These are phyloP conservation scores for Acanthiza pusilla DNA, from an alignment of 2,797 vertebrate species.

Conservation along the genomic window DNA sequence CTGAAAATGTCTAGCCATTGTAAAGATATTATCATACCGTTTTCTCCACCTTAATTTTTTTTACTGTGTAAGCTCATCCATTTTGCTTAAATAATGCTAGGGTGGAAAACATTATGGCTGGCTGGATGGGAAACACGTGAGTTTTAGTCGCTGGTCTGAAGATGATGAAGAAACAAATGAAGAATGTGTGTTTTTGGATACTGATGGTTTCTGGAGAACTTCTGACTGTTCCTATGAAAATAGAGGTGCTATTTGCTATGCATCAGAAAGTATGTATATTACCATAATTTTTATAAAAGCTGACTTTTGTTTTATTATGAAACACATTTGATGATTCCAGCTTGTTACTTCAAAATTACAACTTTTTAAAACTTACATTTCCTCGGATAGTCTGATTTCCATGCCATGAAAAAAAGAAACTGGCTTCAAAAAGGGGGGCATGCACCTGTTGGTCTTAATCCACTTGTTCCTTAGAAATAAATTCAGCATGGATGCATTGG, in stretches of 20 bases:
- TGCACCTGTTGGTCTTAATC: neutral
- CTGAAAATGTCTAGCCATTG: neutral
- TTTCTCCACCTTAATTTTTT: neutral
- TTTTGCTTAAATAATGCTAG: constrained; percentile 64
- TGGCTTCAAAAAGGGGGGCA: neutral
- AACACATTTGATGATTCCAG: neutral
- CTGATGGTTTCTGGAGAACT: constrained; percentile 92
- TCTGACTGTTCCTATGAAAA: constrained; percentile 79
- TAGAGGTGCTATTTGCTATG: constrained; percentile 86
- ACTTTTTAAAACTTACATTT: neutral
- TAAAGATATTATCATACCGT: neutral
- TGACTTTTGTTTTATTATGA: neutral
- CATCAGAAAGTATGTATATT: constrained; percentile 78
- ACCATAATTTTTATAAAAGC: neutral
- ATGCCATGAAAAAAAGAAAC: neutral
- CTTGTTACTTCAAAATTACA: neutral
- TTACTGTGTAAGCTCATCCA: neutral
- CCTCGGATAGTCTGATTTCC: neutral
- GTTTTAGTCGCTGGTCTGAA: constrained; percentile 87
- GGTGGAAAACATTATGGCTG: constrained; percentile 86
- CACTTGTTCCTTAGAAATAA: neutral
- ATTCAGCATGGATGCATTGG: neutral
- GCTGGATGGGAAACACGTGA: constrained; percentile 85
- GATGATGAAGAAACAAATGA: constrained; percentile 71
- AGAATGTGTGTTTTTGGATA: constrained; percentile 87